phyloP scores from a whole-genome alignment of 2,888 invertebrate species.

The Eupithecia abbreviata region DNA sequence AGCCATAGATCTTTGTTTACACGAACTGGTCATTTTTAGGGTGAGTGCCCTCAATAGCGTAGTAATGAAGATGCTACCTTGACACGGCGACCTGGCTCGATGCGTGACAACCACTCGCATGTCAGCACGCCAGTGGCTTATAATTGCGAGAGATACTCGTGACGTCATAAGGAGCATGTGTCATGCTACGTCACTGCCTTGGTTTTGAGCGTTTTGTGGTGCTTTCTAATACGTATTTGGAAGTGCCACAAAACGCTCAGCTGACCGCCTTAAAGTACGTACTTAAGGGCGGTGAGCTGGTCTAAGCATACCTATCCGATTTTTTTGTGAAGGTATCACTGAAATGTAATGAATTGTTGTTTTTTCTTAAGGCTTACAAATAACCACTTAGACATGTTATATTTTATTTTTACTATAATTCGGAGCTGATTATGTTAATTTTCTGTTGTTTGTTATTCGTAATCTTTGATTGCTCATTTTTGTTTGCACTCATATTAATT shows the following conservation, averaged over 20 bases:
- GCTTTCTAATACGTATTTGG: background rate
- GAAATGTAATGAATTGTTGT: no score
- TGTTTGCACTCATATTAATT: no score
- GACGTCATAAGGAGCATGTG: conserved; percentile 43
- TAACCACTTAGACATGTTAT: no score
- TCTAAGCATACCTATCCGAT: background rate
- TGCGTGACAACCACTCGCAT: conserved; percentile 68
- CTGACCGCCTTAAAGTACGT: background rate
- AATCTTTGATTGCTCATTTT: no score
- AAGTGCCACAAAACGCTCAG: no score
- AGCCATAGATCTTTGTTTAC: background rate
- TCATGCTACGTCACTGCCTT: conserved; percentile 32
- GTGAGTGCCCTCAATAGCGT: conserved; percentile 16
- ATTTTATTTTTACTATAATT: no score
- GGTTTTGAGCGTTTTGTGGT: background rate
- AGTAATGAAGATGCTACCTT: conserved; percentile 44
- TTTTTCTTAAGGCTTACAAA: no score
- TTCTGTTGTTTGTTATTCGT: no score
- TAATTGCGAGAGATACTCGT: conserved; percentile 47
- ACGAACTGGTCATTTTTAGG: conserved; percentile 9
- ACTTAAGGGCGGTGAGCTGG: background rate
- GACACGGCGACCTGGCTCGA: conserved; percentile 47
- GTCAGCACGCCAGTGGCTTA: conserved; percentile 57
- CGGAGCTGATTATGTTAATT: no score
- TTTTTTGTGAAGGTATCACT: no score